Conservation (phyloP, 1,140 invertebrate genomes). For the Teleogryllus occipitalis region DNA sequence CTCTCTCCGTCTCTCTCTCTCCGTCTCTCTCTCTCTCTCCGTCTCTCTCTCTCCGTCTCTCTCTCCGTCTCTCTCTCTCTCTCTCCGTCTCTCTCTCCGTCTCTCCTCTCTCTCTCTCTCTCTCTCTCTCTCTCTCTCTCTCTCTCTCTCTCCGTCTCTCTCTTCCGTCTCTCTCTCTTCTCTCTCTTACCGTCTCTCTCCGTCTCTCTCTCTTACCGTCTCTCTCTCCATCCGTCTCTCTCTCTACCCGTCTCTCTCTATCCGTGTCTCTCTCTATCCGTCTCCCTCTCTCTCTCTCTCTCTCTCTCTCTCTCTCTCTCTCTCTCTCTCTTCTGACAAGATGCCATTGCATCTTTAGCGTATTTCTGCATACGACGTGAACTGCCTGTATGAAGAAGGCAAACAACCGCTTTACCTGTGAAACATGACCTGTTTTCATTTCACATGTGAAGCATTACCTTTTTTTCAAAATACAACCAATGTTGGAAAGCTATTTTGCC, state of each 20-base stretch:
- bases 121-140: background rate
- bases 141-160: background rate
- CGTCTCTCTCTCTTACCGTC: constrained; percentile 20
- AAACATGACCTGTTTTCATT: too few relatives aligned
- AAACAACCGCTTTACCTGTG: too few relatives aligned
- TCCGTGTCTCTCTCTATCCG: too few relatives aligned
- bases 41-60: background rate
- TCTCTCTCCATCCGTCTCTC: too few relatives aligned
- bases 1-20: constrained; percentile 1
- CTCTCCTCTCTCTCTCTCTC: background rate
- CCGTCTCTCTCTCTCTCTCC: background rate
- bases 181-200: constrained; percentile 7
- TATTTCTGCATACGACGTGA: too few relatives aligned
- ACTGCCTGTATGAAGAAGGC: too few relatives aligned
- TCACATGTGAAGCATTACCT: too few relatives aligned
- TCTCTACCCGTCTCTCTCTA: too few relatives aligned
- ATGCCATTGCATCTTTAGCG: too few relatives aligned
- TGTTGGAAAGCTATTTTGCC: too few relatives aligned
- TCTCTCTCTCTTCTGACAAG: background rate
- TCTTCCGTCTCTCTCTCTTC: background rate
- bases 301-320: background rate
- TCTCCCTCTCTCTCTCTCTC: constrained; percentile 14
- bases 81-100: background rate
- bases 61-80: background rate
- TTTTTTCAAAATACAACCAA: too few relatives aligned